phyloP scores from a whole-genome alignment of 2,888 invertebrate genomes.

The Hyppa rectilinea region DNA sequence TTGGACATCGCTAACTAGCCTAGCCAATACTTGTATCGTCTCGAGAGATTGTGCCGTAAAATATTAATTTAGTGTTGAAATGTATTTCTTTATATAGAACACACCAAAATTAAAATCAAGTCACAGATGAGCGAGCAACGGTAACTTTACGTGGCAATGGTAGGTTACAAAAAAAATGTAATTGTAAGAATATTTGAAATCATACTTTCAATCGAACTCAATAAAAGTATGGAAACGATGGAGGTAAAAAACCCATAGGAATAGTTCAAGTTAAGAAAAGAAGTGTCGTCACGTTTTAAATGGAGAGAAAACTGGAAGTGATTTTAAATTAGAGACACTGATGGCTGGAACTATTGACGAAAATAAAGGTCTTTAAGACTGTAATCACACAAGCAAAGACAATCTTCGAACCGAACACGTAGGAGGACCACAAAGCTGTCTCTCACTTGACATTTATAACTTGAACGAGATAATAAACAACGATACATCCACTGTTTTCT shows the following conservation, averaged over 20 bases:
- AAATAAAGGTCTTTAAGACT: constrained; percentile 14
- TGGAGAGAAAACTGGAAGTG: constrained; percentile 44
- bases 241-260: constrained; percentile 33
- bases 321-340: constrained; percentile 22
- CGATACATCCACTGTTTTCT: constrained; percentile 41
- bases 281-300: constrained; percentile 53
- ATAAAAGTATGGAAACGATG: constrained; percentile 46
- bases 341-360: constrained; percentile 7
- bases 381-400: constrained; percentile 11
- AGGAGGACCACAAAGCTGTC: constrained; percentile 6
- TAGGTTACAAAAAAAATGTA: constrained; percentile 39
- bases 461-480: constrained; percentile 32
- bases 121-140: constrained; percentile 56
- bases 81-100: constrained; percentile 5
- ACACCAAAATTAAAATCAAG: constrained; percentile 44
- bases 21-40: constrained; percentile 7
- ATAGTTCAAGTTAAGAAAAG: constrained; percentile 38
- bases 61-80: constrained; percentile 15
- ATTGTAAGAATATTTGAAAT: constrained; percentile 50
- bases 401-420: background rate
- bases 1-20: constrained; percentile 25
- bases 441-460: constrained; percentile 43
- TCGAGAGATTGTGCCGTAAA: constrained; percentile 8
- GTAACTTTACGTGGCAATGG: constrained; percentile 39
- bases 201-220: constrained; percentile 48